Evolutionary conservation across 1,140 invertebrate species (phyloP).

Genomic region (Forficula auricularia): DNA sequence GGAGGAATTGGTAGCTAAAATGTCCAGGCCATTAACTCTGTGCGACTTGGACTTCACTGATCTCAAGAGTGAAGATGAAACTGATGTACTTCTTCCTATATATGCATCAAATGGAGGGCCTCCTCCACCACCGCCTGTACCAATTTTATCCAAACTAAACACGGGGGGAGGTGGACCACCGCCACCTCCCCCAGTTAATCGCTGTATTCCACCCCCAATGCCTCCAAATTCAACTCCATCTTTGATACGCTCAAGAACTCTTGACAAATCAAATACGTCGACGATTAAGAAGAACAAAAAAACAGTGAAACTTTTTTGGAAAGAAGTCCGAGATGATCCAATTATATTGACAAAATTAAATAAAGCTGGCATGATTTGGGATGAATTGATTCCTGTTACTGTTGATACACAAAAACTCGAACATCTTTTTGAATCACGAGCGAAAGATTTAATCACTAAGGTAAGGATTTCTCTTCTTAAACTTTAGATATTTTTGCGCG

Average conservation of each 20-base stretch:
- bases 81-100: conserved; percentile 15
- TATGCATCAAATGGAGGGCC: conserved; percentile 14
- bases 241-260: conserved; percentile 22
- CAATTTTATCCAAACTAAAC: conserved; percentile 14
- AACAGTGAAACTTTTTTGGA: conserved; percentile 99
- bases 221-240: conserved; percentile 27
- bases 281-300: conserved; percentile 78
- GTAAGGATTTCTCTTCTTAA: conserved; percentile 38
- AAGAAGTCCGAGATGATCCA: conserved; percentile 75
- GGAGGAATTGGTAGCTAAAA: conserved; percentile 71
- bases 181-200: conserved; percentile 25
- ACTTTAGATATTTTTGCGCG: no score
- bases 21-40: conserved; percentile 68
- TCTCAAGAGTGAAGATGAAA: conserved; percentile 51
- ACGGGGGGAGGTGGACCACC: conserved; percentile 22
- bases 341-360: conserved; percentile 49
- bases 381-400: conserved; percentile 63
- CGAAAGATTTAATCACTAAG: conserved; percentile 89
- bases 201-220: conserved; percentile 5
- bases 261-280: conserved; percentile 24
- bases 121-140: conserved; percentile 19
- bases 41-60: conserved; percentile 96
- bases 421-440: conserved; percentile 90
- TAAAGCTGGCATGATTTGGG: conserved; percentile 75
- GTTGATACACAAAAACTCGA: conserved; percentile 89